Evolutionary conservation across 2,113 vertebrate genomes (phyloP), one percentile per base, ranked within the genome.

Genomic region (Heterotilapia buettikoferi): DNA sequence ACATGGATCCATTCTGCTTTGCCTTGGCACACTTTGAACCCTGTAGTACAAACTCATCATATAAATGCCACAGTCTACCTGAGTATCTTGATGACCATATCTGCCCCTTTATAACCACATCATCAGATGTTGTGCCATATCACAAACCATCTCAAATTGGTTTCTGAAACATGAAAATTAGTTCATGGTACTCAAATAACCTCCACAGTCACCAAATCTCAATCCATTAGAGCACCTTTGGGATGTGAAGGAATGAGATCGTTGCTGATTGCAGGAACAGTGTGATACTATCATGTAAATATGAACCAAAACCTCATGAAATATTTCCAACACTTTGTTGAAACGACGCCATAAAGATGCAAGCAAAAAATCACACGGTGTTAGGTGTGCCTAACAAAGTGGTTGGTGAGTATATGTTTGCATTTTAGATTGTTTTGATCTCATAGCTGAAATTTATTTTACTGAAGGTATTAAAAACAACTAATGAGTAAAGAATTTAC

Each of bases 191-290:
- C 12, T 43, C 38, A 71, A 9, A 71, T 24, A 40, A n/a, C 36
- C 19, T 68, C 33, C 63, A 68, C 63, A 40, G 19, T 40, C 63
- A 68, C 36, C 63, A 71, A 14, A 2, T 43, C 63, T 71, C 63
- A 68, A 24, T 43, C 5, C 36, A 71, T 16, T 43, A 43, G 11
- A 24, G n/a, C 38, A 43, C 7, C 2, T 43, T 16, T 43, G n/a
- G 38, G 66, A 43, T 71, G 12, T 43, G 1, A 5, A 40, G n/a
- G n/a, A 71, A 71, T 4, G 7, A 71, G 38, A 43, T 24, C 0
- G 3, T 26, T 9, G 13, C 13, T 16, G 8, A 24, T 16, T 73
- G 11, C 36, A 68, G 63, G 11, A 40, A 4, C 63, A 40, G 11
- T 40, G 12, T 40, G n/a, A 68, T 40, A 21, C 36, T 40, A 68